Evolutionary conservation across 1,140 invertebrate genomes (phyloP).

Genomic region (Helicoverpa armigera): DNA sequence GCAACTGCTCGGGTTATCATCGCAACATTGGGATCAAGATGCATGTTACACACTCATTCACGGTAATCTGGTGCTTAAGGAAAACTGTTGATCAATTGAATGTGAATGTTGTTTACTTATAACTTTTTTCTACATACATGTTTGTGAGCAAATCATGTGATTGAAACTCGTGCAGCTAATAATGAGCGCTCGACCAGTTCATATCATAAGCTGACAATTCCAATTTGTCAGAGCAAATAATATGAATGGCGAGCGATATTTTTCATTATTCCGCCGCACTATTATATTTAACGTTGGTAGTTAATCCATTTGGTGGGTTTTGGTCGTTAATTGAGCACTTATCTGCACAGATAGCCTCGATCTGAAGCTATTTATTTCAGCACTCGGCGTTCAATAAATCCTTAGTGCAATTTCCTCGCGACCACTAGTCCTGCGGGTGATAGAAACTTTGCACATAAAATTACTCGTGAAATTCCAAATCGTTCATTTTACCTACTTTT

Average conservation of each 20-base stretch:
- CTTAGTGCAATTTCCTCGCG: conserved; percentile 22
- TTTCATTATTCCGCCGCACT: background rate
- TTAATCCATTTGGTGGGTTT: conserved; percentile 1
- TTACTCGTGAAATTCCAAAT: conserved; percentile 13
- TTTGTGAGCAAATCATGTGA: background rate
- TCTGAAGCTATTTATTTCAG: conserved; percentile 18
- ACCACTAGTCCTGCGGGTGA: background rate
- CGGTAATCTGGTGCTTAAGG: too few species aligned
- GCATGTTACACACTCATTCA: too few species aligned
- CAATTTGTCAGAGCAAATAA: background rate
- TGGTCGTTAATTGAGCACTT: conserved; percentile 21
- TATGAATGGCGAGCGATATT: background rate
- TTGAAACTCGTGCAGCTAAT: background rate
- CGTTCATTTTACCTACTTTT: conserved; percentile 14
- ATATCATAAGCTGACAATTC: background rate
- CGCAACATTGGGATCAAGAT: too few species aligned
- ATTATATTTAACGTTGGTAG: conserved; percentile 5
- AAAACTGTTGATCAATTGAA: too few species aligned
- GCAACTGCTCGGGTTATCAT: background rate
- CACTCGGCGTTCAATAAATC: conserved; percentile 30
- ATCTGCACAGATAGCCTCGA: conserved; percentile 13
- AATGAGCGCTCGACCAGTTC: background rate
- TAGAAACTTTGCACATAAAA: conserved; percentile 27
- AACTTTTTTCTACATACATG: background rate
- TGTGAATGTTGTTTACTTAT: too few species aligned